A percentile compares a stretch with the other conserved stretches of the same genome.
Evolutionary conservation across 2,888 invertebrate species (phyloP).

Genomic region (Apocheima hispidaria): DNA sequence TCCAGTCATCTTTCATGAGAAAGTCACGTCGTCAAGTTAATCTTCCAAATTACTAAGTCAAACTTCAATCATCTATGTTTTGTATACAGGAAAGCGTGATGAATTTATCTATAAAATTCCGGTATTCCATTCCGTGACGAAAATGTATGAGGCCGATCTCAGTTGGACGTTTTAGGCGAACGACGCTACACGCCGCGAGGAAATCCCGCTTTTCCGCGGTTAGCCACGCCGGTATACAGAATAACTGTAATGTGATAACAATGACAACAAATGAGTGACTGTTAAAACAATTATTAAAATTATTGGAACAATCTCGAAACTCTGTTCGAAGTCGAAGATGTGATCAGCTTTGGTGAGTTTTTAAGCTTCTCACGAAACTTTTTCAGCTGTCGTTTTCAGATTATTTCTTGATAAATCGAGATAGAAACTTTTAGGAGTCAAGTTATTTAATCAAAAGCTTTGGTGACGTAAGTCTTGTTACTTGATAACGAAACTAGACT

Average conservation of each 20-base stretch:
- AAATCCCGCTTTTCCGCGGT: constrained; percentile 8
- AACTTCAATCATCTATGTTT: constrained; percentile 13
- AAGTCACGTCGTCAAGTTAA: constrained; percentile 4
- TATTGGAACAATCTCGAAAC: neutral
- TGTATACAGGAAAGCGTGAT: constrained; percentile 11
- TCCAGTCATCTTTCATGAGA: neutral
- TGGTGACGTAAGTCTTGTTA: neutral
- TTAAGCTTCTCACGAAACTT: constrained; percentile 13
- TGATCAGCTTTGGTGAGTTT: constrained; percentile 19
- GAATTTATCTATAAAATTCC: neutral
- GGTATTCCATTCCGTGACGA: constrained; percentile 28
- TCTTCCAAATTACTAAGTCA: constrained; percentile 12
- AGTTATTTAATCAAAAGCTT: constrained; percentile 3
- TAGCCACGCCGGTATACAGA: neutral
- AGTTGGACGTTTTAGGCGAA: constrained; percentile 34
- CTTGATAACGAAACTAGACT: neutral
- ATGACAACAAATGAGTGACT: constrained; percentile 6
- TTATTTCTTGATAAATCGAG: constrained; percentile 1
- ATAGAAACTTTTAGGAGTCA: neutral
- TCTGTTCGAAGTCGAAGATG: constrained; percentile 6
- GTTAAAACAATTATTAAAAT: neutral
- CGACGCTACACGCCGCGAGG: constrained; percentile 25
- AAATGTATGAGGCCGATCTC: constrained; percentile 37
- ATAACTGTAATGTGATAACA: neutral
- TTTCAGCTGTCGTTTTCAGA: constrained; percentile 4